A percentile compares a stretch with the other conserved stretches of the same genome.
Conservation (phyloP, 2,797 vertebrate genomes). For the Oreonectes daqikongensis region DNA sequence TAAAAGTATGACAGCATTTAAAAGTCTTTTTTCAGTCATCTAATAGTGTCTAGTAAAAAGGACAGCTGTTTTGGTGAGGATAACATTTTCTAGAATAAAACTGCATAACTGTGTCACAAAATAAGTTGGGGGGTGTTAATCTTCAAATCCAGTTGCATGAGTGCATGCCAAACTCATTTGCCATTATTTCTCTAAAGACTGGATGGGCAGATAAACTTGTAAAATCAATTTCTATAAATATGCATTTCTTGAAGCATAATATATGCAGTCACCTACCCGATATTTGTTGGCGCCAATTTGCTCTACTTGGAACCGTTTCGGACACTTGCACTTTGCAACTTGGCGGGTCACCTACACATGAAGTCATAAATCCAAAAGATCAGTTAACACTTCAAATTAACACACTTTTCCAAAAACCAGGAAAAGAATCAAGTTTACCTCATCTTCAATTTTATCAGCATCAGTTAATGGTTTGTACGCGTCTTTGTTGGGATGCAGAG, state of each 20-base stretch:
- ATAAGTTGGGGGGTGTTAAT: not conserved
- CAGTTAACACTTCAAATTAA: not conserved
- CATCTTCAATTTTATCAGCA: conserved; percentile 99
- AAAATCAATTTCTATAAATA: conserved; percentile 6
- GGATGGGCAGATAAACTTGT: not conserved
- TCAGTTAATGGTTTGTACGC: conserved; percentile 97
- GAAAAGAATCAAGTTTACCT: conserved; percentile 74
- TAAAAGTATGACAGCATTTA: no score
- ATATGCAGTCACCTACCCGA: conserved; percentile 80
- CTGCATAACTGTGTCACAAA: no score
- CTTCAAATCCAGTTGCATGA: not conserved
- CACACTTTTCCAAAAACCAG: not conserved
- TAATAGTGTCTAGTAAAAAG: not conserved
- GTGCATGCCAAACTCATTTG: not conserved
- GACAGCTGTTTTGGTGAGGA: not conserved
- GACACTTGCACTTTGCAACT: conserved; percentile 99
- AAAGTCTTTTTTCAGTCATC: not conserved
- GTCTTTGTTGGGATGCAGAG: conserved; percentile 98
- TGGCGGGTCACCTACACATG: conserved; percentile 90
- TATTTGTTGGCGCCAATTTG: conserved; percentile 99
- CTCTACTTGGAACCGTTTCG: conserved; percentile 98
- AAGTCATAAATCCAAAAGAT: conserved; percentile 14
- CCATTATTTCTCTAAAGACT: not conserved
- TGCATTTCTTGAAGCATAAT: not conserved
- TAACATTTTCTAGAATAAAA: no score